Conservation (phyloP, 2,888 invertebrate genomes). For the Shargacucullia verbasci region DNA sequence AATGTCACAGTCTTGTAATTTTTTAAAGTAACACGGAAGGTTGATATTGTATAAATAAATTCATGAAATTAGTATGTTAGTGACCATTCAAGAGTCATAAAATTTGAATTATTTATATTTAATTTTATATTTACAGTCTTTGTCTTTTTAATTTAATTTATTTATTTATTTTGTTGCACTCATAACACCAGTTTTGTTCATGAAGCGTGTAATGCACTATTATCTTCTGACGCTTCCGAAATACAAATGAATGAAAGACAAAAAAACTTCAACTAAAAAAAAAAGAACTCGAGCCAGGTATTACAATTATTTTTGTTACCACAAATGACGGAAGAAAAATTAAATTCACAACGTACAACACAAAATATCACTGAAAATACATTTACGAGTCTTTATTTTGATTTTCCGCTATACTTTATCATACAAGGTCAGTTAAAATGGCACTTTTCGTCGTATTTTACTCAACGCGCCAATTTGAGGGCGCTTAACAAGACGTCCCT, state of each 20-base stretch:
- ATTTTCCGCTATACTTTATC: conserved; percentile 28
- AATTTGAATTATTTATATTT: conserved; percentile 3
- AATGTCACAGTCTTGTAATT: conserved; percentile 43
- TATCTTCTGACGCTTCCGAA: too few species aligned
- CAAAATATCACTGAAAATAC: conserved; percentile 17
- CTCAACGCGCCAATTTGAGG: conserved; percentile 22
- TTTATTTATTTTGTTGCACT: too few species aligned
- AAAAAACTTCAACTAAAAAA: too few species aligned
- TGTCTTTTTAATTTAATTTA: too few species aligned
- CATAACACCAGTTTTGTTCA: too few species aligned
- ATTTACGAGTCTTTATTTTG: conserved; percentile 15
- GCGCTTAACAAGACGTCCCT: not conserved
- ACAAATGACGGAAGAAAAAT: not conserved
- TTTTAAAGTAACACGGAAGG: conserved; percentile 12
- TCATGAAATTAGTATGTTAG: conserved; percentile 20
- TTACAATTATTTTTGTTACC: not conserved
- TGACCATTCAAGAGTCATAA: not conserved
- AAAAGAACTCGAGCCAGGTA: too few species aligned
- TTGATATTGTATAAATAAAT: conserved; percentile 13
- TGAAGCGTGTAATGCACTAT: too few species aligned
- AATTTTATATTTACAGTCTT: too few species aligned
- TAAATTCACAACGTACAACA: too few species aligned
- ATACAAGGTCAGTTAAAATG: conserved; percentile 22
- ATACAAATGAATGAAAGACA: too few species aligned
- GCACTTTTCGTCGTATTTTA: conserved; percentile 7